phyloP scores from a whole-genome alignment of 2,797 vertebrate genomes.

The Cyclura pinguis region DNA sequence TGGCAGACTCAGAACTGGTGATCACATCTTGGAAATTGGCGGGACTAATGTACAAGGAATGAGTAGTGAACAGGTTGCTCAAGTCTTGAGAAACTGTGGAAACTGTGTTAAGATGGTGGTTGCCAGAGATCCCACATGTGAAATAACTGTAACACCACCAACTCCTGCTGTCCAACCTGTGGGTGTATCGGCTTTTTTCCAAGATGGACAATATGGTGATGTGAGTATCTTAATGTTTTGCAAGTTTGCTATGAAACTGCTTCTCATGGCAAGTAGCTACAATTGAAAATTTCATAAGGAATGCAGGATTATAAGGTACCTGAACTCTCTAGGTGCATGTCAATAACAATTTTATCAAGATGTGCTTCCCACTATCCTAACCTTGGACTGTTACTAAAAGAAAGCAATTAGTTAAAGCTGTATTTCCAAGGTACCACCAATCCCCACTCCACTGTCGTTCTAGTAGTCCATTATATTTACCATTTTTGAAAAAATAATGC shows the following conservation, averaged over 20 bases:
- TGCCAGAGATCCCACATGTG: constrained; percentile 85
- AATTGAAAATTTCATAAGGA: constrained; percentile 13
- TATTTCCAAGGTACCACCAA: too few species aligned
- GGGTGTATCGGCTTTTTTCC: constrained; percentile 71
- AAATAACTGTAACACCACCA: constrained; percentile 72
- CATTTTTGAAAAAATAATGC: neutral
- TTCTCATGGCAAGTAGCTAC: neutral
- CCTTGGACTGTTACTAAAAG: neutral
- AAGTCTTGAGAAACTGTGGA: constrained; percentile 92
- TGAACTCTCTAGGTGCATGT: neutral
- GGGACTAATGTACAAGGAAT: constrained; percentile 89
- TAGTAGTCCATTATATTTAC: neutral
- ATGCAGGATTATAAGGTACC: neutral
- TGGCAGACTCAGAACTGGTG: constrained; percentile 91
- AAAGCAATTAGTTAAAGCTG: too few species aligned
- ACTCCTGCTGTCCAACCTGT: constrained; percentile 84
- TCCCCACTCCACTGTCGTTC: too few species aligned
- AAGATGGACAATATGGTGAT: constrained; percentile 40
- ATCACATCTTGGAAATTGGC: constrained; percentile 93
- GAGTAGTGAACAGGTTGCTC: constrained; percentile 93
- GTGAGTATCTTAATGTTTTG: constrained; percentile 74
- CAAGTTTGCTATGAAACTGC: neutral
- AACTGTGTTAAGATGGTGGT: constrained; percentile 89
- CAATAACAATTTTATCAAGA: neutral
- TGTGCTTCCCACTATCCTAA: neutral